A percentile compares a stretch with the other conserved stretches of the same genome.
Evolutionary conservation across 2,888 invertebrate genomes (phyloP).

Genomic region (Dryobotodes eremita): DNA sequence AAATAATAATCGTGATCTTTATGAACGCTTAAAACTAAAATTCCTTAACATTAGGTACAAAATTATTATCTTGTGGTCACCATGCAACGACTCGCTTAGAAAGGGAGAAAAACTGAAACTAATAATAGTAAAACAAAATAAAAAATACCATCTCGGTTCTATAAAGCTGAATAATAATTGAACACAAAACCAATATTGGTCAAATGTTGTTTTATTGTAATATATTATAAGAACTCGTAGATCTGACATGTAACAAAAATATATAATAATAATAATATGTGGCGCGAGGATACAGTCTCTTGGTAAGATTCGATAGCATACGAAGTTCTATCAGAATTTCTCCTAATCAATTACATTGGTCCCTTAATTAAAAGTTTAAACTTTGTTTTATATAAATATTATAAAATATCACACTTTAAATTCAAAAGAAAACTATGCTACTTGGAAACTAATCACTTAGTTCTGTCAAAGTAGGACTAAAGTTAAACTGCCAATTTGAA

Average conservation of each 20-base stretch:
- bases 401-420: slow-evolving; percentile 91
- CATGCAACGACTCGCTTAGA: slow-evolving; percentile 85
- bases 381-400: slow-evolving; percentile 90
- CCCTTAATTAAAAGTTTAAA: slow-evolving; percentile 90
- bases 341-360: slow-evolving; percentile 90
- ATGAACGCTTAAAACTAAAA: slow-evolving; percentile 88
- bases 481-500: slow-evolving; percentile 90
- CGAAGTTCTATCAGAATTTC: slow-evolving; percentile 88
- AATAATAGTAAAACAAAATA: slow-evolving; percentile 79
- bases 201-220: slow-evolving; percentile 84
- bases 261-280: slow-evolving; percentile 76
- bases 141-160: slow-evolving; percentile 82
- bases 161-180: slow-evolving; percentile 78
- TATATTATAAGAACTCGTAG: slow-evolving; percentile 81
- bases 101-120: slow-evolving; percentile 87
- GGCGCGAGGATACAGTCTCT: slow-evolving; percentile 85
- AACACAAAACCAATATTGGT: slow-evolving; percentile 85
- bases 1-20: slow-evolving; percentile 90
- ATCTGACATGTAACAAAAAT: slow-evolving; percentile 82
- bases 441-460: slow-evolving; percentile 88
- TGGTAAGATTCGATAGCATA: slow-evolving; percentile 83
- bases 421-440: slow-evolving; percentile 89
- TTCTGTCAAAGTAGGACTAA: slow-evolving; percentile 89
- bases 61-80: slow-evolving; percentile 88
- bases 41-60: slow-evolving; percentile 89